These are phyloP conservation scores for Ptychodera flava DNA, from an alignment of 35 echinoderm and acorn worm species.

Conservation along the genomic window DNA sequence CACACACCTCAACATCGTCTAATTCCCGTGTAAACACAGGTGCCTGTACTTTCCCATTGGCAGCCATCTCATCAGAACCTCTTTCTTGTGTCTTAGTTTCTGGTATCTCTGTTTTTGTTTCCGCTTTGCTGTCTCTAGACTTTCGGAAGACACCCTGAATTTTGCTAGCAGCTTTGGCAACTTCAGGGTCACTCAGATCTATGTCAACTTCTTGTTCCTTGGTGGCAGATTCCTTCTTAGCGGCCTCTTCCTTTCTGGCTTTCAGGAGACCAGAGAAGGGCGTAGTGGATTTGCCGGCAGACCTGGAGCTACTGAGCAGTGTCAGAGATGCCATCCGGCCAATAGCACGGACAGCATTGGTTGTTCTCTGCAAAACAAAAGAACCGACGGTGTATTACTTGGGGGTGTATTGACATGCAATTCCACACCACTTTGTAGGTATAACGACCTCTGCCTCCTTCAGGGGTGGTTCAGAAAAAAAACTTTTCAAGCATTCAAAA, in stretches of 20 bases:
- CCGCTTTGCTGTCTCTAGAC: neutral
- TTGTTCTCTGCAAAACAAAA: conserved; percentile 63
- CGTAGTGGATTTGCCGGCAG: neutral
- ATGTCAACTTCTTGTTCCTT: neutral
- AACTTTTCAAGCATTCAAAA: too few species aligned
- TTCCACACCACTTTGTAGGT: neutral
- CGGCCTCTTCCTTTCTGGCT: neutral
- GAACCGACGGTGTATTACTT: neutral
- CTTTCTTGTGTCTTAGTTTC: neutral
- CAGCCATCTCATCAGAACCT: neutral
- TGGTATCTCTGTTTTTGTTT: neutral
- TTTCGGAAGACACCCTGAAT: neutral
- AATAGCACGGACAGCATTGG: conserved; percentile 88
- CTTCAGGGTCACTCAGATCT: neutral
- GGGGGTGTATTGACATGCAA: neutral
- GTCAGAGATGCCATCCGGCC: conserved; percentile 79
- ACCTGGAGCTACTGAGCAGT: conserved; percentile 41
- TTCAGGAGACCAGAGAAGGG: neutral
- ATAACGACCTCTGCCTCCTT: too few species aligned
- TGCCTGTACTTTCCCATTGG: neutral
- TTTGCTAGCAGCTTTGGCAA: neutral
- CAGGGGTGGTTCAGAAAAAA: too few species aligned
- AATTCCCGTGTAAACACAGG: conserved; percentile 58
- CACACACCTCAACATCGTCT: conserved; percentile 68
- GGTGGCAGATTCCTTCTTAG: neutral